Evolutionary conservation across 2,888 invertebrate species (phyloP), one percentile per base, ranked within the genome.

Genomic region (Dichetophora obliterata): DNA sequence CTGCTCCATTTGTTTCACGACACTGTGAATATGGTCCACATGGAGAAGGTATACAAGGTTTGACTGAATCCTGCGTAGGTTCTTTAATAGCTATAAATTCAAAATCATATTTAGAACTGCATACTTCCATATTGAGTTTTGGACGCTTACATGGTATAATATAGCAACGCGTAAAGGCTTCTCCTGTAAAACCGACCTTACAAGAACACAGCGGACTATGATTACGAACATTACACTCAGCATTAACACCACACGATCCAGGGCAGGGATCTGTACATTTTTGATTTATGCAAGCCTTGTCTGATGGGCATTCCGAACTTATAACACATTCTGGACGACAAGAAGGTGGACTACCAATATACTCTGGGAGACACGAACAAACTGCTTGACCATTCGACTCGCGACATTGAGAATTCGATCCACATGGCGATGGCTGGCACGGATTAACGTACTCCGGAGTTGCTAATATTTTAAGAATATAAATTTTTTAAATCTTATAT

Each of bases 181-280:
- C 94, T n/a, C 95, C 95, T 16, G 94, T 94, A 83, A 91, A 93
- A 72, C 93, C 92, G 19, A 92, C 89, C 79, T 92, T 92, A 86
- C 96, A 96, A 24, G 93, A 93, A 86, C 96, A 96, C 80, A 95
- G 92, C 2, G 96, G 96, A 85, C 94, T 95, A 85, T 96, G 96
- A 83, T 94, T 94, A 79, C 94, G 92, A 27, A 95, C 95, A 87
- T 93, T 93, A 82, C 96, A 96, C 75, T 92, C 91, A 11, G 96
- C 94, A 84, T 93, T 94, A 81, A 93, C 91, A 22, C 95, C 96
- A 84, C 96, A 96, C 61, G 94, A 92, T 69, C 94, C 94, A 3
- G 92, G 91, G 82, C 96, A 96, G 11, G 96, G 96, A 89, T 96
- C 93, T 70, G 92, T 91, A 85, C 96, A 96, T 89, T 93, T 94